phyloP scores from a whole-genome alignment of 2,888 invertebrate genomes.

The Melinopterus prodromus region DNA sequence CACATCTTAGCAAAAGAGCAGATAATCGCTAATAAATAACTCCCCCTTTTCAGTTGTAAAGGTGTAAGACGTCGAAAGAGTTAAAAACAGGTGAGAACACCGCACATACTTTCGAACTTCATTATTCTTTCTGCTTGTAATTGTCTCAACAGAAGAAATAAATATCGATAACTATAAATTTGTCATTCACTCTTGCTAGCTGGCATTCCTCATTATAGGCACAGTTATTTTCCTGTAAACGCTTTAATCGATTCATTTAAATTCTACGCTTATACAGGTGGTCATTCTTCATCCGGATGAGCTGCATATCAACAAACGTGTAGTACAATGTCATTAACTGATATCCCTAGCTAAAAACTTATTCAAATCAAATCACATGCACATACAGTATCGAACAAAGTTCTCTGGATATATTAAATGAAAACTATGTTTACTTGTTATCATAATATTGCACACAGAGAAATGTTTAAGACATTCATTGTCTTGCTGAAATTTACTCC shows the following conservation, averaged over 20 bases:
- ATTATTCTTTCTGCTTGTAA: not conserved
- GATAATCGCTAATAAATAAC: not conserved
- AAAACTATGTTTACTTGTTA: too few relatives aligned
- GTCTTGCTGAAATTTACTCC: too few relatives aligned
- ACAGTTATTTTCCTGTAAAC: not conserved
- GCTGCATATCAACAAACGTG: not conserved
- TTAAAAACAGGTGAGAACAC: not conserved
- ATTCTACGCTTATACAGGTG: not conserved
- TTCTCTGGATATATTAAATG: not conserved
- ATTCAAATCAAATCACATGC: not conserved
- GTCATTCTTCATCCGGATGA: not conserved
- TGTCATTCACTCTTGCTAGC: not conserved
- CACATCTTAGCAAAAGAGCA: not conserved
- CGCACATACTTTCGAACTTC: not conserved
- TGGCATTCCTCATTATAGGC: not conserved
- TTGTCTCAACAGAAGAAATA: not conserved
- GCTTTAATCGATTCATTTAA: not conserved
- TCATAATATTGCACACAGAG: too few relatives aligned
- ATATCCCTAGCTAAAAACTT: not conserved
- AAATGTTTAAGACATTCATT: too few relatives aligned
- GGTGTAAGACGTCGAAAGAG: not conserved
- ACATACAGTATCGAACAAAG: not conserved
- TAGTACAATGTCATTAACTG: not conserved
- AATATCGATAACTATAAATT: not conserved
- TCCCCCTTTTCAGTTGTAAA: not conserved